Evolutionary conservation across 2,797 vertebrate species (phyloP).

Genomic region (Sciurus carolinensis): DNA sequence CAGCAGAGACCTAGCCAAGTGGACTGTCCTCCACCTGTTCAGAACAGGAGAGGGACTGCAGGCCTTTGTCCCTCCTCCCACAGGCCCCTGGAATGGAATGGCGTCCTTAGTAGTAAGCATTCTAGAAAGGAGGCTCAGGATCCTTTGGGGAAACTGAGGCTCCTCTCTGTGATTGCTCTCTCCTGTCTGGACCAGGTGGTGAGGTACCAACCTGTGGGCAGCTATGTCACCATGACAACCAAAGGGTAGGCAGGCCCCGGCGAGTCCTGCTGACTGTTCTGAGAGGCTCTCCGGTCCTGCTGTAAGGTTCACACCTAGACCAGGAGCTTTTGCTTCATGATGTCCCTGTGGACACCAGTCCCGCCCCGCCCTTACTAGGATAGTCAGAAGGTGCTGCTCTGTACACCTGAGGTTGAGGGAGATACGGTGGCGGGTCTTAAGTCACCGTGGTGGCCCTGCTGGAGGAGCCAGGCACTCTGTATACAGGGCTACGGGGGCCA

Average conservation of each 20-base stretch:
- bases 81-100: neutral
- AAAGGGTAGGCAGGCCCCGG: neutral
- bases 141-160: neutral
- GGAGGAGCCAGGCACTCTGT: neutral
- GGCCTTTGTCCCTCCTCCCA: neutral
- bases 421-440: neutral
- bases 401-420: neutral
- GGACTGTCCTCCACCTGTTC: neutral
- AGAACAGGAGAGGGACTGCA: neutral
- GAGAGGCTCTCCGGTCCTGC: neutral
- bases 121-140: neutral
- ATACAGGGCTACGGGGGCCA: accelerated
- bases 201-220: slow-evolving; percentile 49
- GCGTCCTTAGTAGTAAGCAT: neutral
- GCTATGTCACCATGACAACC: slow-evolving; percentile 48
- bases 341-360: slow-evolving; percentile 2
- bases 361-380: neutral
- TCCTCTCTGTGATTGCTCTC: neutral
- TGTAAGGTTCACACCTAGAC: neutral
- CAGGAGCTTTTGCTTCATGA: neutral
- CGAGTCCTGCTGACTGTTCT: neutral
- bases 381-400: neutral
- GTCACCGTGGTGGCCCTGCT: neutral
- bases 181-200: neutral
- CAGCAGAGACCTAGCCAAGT: neutral